Evolutionary conservation across 2,797 vertebrate genomes (phyloP), one percentile per base, ranked within the genome.

Genomic region (Menidia menidia): DNA sequence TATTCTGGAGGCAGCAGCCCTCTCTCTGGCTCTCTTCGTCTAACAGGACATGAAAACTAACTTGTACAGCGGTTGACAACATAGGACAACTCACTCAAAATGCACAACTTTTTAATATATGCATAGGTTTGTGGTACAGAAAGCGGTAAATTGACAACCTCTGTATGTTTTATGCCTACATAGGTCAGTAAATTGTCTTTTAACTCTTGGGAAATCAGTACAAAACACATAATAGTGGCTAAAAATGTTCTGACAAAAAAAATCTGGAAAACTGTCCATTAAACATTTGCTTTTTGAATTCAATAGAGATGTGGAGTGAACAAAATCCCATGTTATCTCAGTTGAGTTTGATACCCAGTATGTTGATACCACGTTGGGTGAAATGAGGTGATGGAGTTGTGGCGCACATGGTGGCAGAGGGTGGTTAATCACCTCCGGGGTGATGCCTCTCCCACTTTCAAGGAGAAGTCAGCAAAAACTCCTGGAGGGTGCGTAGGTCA

Each of bases 1-100:
- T 83, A 31, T 86, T 88, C 69, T 81, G 55, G 68, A 83, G 67
- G 78, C 67, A 80, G 75, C 66, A 57, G 63, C 55, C 75, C 60
- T 68, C 75, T 64, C 59, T 55, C 12, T 68, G 32, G 54, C 70
- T 69, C 74, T 51, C 75, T 79, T 83, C 61, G 66, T 80, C 71
- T 78, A 60, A 13, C 54, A 41, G 31, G 55, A 78, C 68, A 71
- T 50, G 52, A 57, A 82, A 75, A 84, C 71, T 72, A 74, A 55
- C 41, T 43, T 48, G 0, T 51, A 43, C 68, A 60, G 55, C 70
- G 77, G 76, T 70, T 13, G 10, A 64, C 75, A 72, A 48, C 68
- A 47, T 18, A 2, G 62, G 54, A 50, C 54, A 58, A 48, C 53
- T 32, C 68, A 68, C 58, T 44, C 65, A n/a, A 59, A 48, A 44